These are phyloP conservation scores for Rousettus leschenaultii DNA, from an alignment of 2,113 vertebrate genomes.

Conservation along the genomic window DNA sequence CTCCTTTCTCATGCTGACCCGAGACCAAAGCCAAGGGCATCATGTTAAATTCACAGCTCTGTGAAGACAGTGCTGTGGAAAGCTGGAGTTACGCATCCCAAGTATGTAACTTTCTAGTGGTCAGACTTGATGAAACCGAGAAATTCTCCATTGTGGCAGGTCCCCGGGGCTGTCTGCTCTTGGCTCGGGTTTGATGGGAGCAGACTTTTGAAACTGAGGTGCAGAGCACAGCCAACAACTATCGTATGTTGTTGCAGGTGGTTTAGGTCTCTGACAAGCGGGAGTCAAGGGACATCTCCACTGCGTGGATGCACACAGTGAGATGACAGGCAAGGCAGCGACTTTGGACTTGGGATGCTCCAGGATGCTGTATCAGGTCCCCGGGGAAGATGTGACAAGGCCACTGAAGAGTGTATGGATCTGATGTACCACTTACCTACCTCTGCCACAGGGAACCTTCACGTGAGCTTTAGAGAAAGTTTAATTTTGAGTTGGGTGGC, in stretches of 20 bases:
- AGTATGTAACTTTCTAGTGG: neutral
- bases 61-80: neutral
- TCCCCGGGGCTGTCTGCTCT: neutral
- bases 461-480: neutral
- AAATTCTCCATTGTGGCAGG: neutral
- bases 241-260: neutral
- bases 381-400: conserved; percentile 24
- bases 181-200: neutral
- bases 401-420: neutral
- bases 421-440: neutral
- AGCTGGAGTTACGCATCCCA: neutral
- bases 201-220: conserved; percentile 8
- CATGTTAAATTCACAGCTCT: neutral
- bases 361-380: neutral
- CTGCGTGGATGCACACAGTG: rapidly evolving
- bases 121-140: neutral
- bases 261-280: conserved; percentile 19
- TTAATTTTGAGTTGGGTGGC: neutral
- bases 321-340: conserved; percentile 26
- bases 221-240: neutral
- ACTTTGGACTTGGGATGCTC: neutral
- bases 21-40: neutral
- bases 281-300: neutral
- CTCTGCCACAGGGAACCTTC: neutral
- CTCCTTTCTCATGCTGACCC: neutral